phyloP scores from a whole-genome alignment of 2,797 vertebrate species.

The Pangasius macronema region DNA sequence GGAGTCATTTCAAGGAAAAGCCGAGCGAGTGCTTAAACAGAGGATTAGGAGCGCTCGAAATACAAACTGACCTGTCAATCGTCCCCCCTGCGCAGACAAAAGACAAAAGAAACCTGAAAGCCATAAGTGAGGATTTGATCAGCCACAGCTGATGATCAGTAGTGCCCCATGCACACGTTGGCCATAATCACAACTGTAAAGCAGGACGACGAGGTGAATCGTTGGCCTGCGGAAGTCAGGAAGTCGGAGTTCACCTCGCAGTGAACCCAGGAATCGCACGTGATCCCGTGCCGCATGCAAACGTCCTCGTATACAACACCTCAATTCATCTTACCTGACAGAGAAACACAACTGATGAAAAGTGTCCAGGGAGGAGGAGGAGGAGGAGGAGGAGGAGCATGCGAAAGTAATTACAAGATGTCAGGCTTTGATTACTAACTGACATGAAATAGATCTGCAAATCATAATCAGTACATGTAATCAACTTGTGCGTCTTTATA shows the following conservation, averaged over 20 bases:
- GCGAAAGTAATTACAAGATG: conserved; percentile 67
- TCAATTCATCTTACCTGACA: conserved; percentile 65
- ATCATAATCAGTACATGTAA: conserved; percentile 40
- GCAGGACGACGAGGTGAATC: conserved; percentile 52
- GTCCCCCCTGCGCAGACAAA: conserved; percentile 26
- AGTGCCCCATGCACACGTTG: conserved; percentile 49
- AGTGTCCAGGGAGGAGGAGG: too few species aligned
- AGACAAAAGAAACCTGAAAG: conserved; percentile 20
- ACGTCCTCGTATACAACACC: conserved; percentile 55
- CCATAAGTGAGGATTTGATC: conserved; percentile 29
- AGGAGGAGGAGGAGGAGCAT: too few species aligned
- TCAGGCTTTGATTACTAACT: conserved; percentile 55
- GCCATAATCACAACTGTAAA: conserved; percentile 53
- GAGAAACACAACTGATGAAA: conserved; percentile 62
- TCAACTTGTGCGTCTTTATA: conserved; percentile 25
- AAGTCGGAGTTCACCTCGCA: conserved; percentile 63
- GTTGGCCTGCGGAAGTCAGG: conserved; percentile 60
- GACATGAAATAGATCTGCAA: conserved; percentile 33
- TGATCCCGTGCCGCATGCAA: conserved; percentile 42
- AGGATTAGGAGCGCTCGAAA: conserved; percentile 55
- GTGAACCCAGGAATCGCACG: conserved; percentile 66
- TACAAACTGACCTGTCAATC: conserved; percentile 59
- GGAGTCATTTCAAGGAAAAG: conserved; percentile 55
- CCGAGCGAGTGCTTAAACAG: conserved; percentile 53
- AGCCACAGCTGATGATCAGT: conserved; percentile 18